Evolutionary conservation across 2,797 vertebrate genomes (phyloP).

Genomic region (Martes flavigula): DNA sequence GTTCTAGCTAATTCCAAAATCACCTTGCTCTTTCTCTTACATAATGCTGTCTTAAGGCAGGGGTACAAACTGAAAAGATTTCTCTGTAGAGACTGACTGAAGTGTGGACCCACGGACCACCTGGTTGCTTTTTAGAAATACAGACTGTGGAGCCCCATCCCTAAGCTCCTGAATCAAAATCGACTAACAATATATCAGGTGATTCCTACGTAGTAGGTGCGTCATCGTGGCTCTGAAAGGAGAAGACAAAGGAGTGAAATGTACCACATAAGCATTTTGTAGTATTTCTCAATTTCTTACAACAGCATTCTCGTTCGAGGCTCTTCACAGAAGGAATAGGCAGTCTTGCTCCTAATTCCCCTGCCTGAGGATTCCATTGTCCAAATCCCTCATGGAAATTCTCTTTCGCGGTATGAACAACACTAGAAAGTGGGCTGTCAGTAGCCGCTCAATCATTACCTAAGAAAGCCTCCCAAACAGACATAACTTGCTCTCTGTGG

Average conservation of each 20-base stretch:
- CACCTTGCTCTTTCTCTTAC: neutral
- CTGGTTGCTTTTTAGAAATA: neutral
- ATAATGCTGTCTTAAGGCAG: neutral
- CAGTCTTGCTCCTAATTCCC: neutral
- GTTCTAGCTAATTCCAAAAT: neutral
- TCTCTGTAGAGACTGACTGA: neutral
- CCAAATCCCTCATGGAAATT: neutral
- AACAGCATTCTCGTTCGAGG: neutral
- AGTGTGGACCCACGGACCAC: neutral
- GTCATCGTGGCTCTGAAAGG: fast-evolving
- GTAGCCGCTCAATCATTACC: neutral
- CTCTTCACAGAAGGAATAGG: neutral
- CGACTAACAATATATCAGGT: neutral
- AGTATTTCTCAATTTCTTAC: neutral
- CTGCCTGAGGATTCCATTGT: neutral
- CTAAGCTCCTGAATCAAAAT: neutral
- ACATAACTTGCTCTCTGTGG: neutral
- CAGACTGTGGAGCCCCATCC: neutral
- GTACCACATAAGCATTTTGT: neutral
- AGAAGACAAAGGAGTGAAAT: neutral
- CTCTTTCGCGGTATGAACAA: neutral
- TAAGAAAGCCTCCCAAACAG: neutral
- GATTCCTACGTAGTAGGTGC: fast-evolving
- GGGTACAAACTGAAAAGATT: neutral
- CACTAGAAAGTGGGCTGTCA: neutral